Evolutionary conservation across 1,140 invertebrate species (phyloP).

Genomic region (Marisa cornuarietis): DNA sequence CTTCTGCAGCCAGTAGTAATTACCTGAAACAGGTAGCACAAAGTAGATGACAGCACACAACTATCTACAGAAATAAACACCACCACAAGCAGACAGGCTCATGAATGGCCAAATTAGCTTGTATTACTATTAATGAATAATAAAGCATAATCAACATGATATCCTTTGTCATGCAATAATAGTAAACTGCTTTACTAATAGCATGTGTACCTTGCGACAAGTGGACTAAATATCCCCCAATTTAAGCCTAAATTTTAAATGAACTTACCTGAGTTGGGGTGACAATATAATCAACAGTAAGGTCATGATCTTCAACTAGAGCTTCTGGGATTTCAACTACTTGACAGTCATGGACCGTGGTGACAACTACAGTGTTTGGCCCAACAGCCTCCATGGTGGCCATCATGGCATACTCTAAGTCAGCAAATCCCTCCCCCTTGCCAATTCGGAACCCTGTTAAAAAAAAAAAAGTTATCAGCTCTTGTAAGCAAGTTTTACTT

Average conservation of each 20-base stretch:
- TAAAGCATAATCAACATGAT: too few species aligned
- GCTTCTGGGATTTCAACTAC: conserved; percentile 74
- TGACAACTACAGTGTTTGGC: conserved; percentile 77
- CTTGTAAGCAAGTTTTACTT: not conserved
- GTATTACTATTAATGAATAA: too few species aligned
- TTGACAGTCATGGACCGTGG: conserved; percentile 87
- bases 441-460: conserved; percentile 76
- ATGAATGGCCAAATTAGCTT: too few species aligned
- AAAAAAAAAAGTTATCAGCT: conserved; percentile 11
- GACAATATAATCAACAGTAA: conserved; percentile 84
- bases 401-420: conserved; percentile 84
- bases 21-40: conserved; percentile 59
- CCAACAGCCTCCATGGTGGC: conserved; percentile 78
- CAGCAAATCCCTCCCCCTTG: conserved; percentile 85
- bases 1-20: conserved; percentile 64
- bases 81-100: not conserved
- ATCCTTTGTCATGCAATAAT: too few species aligned
- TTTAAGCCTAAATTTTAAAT: not conserved
- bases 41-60: not conserved
- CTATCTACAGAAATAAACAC: not conserved
- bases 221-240: too few species aligned
- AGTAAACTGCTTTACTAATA: too few species aligned
- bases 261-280: conserved; percentile 75
- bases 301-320: conserved; percentile 80
- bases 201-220: too few species aligned